These are phyloP conservation scores for Enteromius viviparus DNA, from an alignment of 2,797 vertebrate species.

Conservation along the genomic window DNA sequence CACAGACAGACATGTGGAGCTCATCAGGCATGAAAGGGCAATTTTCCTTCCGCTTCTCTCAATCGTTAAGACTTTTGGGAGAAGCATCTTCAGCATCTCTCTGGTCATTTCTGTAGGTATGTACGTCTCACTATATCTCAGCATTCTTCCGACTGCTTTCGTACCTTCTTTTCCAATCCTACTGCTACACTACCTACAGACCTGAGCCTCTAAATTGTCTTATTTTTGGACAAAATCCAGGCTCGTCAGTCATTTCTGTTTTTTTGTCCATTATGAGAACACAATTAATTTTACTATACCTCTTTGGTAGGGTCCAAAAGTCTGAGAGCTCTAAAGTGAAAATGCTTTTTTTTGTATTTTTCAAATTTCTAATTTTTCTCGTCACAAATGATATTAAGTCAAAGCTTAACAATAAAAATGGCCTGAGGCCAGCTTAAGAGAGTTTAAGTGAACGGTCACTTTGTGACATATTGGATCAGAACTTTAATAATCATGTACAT, in stretches of 20 bases:
- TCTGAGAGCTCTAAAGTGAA: constrained; percentile 8
- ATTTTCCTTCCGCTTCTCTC: neutral
- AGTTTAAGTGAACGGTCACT: neutral
- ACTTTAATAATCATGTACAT: neutral
- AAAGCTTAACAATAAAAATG: constrained; percentile 9
- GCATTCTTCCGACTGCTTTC: neutral
- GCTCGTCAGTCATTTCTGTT: neutral
- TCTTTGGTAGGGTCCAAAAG: neutral
- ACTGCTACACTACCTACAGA: neutral
- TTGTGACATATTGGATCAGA: neutral
- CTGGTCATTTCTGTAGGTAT: neutral
- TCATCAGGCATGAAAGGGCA: constrained; percentile 14
- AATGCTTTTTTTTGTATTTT: neutral
- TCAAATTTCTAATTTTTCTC: neutral
- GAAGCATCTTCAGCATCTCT: constrained; percentile 2
- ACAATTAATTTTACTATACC: neutral
- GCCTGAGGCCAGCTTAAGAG: neutral
- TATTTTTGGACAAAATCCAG: neutral
- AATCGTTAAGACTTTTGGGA: neutral
- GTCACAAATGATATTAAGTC: neutral
- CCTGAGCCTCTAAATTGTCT: neutral
- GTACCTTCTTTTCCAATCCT: no score
- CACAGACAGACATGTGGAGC: neutral
- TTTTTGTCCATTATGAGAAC: constrained; percentile 9
- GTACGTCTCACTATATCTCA: neutral